These are phyloP conservation scores for Myiagra hebetior DNA, from an alignment of 2,113 vertebrate genomes.

Conservation along the genomic window DNA sequence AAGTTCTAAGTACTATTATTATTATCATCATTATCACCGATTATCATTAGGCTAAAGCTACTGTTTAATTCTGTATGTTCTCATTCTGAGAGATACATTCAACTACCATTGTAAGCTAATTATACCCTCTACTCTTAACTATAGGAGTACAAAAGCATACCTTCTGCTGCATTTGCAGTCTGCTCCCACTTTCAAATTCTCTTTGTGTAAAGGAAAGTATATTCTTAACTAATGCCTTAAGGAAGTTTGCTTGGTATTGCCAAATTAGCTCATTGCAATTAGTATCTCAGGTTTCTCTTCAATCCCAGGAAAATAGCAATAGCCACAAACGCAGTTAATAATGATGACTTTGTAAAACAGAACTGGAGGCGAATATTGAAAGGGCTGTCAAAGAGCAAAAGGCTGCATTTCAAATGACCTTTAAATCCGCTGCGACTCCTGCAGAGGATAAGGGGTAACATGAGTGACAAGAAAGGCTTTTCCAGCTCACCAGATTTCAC, in stretches of 20 bases:
- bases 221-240: conserved; percentile 65
- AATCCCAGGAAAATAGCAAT: conserved; percentile 40
- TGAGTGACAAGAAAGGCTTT: conserved; percentile 32
- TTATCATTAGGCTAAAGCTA: conserved; percentile 55
- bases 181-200: conserved; percentile 34
- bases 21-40: conserved; percentile 55
- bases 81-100: conserved; percentile 29
- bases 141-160: conserved; percentile 26
- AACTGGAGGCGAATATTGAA: conserved; percentile 44
- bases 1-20: conserved; percentile 56
- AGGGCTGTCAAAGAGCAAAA: conserved; percentile 48
- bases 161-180: conserved; percentile 50
- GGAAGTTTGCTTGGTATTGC: conserved; percentile 38
- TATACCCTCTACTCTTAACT: conserved; percentile 56
- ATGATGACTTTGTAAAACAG: conserved; percentile 54
- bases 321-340: conserved; percentile 16
- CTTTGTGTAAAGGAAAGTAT: conserved; percentile 55
- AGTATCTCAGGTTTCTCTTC: conserved; percentile 45
- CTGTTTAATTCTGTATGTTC: conserved; percentile 35
- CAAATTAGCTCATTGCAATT: conserved; percentile 63
- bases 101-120: conserved; percentile 53
- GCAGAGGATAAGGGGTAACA: background rate
- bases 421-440: conserved; percentile 28
- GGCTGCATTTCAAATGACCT: conserved; percentile 58
- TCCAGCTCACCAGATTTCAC: background rate